Conservation (phyloP, 2,797 vertebrate genomes). For the Enteromius unitaeniatus region DNA sequence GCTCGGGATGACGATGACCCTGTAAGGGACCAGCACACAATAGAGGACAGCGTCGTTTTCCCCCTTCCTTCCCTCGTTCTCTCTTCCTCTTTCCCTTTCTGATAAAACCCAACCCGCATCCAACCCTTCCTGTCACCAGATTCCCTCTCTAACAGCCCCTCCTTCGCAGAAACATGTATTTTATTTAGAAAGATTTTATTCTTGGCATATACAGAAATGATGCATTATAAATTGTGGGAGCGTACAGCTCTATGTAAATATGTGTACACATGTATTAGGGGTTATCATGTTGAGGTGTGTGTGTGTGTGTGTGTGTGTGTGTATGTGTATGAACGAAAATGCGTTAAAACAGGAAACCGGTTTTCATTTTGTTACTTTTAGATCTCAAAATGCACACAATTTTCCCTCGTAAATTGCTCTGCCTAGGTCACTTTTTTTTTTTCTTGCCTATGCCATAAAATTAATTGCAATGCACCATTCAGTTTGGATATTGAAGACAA, state of each 20-base stretch:
- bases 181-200: conserved; percentile 87
- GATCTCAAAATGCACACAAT: not conserved
- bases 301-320: conserved; percentile 67
- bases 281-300: conserved; percentile 68
- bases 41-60: conserved; percentile 59
- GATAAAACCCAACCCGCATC: conserved; percentile 23
- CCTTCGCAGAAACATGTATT: conserved; percentile 82
- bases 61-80: conserved; percentile 54
- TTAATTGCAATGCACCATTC: not conserved
- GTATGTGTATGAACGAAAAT: conserved; percentile 55
- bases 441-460: not conserved
- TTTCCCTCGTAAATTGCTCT: not conserved
- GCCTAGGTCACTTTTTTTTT: not conserved
- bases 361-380: conserved; percentile 42
- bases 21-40: conserved; percentile 60
- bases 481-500: conserved; percentile 74
- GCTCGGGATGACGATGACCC: conserved; percentile 50
- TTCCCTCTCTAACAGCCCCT: conserved; percentile 65
- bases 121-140: not conserved
- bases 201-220: conserved; percentile 83
- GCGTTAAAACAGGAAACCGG: conserved; percentile 39
- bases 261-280: conserved; percentile 81
- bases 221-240: conserved; percentile 82
- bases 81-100: conserved; percentile 51
- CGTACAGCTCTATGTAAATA: conserved; percentile 85